These are phyloP conservation scores for Aleiodes leptofemur DNA, from an alignment of 2,888 invertebrate genomes.

Conservation along the genomic window DNA sequence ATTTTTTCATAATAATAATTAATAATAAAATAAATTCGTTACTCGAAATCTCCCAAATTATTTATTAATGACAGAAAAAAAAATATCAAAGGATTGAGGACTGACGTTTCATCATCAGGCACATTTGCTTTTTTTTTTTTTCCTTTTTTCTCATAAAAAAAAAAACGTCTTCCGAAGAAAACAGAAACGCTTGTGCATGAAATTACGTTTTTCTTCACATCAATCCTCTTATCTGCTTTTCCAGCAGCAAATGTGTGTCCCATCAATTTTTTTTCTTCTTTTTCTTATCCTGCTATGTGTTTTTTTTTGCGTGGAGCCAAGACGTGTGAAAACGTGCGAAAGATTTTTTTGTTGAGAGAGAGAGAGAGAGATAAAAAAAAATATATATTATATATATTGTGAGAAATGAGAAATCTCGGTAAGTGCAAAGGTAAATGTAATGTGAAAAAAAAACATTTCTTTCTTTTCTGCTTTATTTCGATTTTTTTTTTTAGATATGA, in stretches of 20 bases:
- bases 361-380: no score
- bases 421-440: slow-evolving; percentile 1
- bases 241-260: slow-evolving; percentile 1
- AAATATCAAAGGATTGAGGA: not conserved
- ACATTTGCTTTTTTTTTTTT: not conserved
- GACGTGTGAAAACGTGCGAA: no score
- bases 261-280: no score
- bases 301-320: no score
- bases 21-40: not conserved
- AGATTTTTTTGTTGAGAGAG: not conserved
- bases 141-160: not conserved
- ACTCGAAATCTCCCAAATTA: not conserved
- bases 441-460: not conserved
- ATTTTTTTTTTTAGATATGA: no score
- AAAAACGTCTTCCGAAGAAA: slow-evolving; percentile 23
- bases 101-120: slow-evolving; percentile 1
- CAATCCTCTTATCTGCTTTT: slow-evolving; percentile 7
- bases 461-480: not conserved
- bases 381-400: not conserved
- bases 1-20: not conserved
- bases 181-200: slow-evolving; percentile 15
- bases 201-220: slow-evolving; percentile 1
- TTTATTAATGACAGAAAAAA: not conserved
- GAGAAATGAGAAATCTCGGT: not conserved
- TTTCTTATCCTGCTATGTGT: no score